phyloP scores from a whole-genome alignment of 2,797 vertebrate species.

The Cryptoprocta ferox region DNA sequence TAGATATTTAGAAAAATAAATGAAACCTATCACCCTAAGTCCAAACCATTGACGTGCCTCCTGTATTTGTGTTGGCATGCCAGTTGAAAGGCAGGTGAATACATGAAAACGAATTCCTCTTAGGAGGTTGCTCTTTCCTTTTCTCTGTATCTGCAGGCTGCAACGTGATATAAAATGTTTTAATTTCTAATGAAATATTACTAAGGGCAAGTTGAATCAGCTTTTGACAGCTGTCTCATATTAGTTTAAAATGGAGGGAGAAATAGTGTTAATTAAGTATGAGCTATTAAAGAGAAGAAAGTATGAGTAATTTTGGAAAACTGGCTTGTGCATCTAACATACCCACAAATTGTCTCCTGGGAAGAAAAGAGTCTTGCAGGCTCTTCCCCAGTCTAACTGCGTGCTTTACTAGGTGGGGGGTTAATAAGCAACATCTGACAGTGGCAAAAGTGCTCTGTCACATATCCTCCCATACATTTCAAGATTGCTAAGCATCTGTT shows the following conservation, averaged over 20 bases:
- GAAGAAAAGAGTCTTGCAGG: background rate
- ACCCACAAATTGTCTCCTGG: constrained; percentile 21
- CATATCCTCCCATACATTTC: background rate
- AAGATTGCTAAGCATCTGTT: constrained; percentile 64
- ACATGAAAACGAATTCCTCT: background rate
- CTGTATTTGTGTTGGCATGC: background rate
- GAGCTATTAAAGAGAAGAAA: constrained; percentile 37
- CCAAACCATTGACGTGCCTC: background rate
- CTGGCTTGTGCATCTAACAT: background rate
- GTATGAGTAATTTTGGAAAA: constrained; percentile 26
- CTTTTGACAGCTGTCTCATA: constrained; percentile 28
- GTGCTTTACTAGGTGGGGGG: constrained; percentile 29
- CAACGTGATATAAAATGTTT: constrained; percentile 24
- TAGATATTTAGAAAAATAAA: background rate
- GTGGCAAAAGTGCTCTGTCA: background rate
- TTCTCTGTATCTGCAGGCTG: background rate
- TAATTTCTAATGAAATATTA: constrained; percentile 55
- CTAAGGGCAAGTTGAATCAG: constrained; percentile 25
- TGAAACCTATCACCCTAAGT: background rate
- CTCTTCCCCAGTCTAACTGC: background rate
- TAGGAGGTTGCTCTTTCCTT: background rate
- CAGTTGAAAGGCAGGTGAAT: background rate
- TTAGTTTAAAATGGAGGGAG: background rate
- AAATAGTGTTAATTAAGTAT: constrained; percentile 46
- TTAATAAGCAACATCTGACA: constrained; percentile 63